Evolutionary conservation across 2,113 vertebrate genomes (phyloP).

Genomic region (Embiotoca jacksoni): DNA sequence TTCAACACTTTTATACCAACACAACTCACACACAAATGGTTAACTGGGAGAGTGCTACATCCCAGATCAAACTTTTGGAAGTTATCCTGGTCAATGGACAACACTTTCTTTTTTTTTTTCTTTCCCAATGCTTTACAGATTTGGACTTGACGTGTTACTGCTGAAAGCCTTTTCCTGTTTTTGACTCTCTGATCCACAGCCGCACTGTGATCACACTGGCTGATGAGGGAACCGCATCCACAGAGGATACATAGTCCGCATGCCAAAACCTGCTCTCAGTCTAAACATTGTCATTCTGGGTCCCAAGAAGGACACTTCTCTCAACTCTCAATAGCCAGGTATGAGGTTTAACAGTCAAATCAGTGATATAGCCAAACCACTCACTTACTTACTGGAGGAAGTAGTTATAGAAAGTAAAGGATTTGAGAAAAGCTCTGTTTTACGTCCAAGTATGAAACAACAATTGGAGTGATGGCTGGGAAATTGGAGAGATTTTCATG

Average conservation of each 20-base stretch:
- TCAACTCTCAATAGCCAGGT: constrained; percentile 51
- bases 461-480: constrained; percentile 50
- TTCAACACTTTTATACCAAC: constrained; percentile 10
- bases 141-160: constrained; percentile 42
- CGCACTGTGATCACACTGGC: constrained; percentile 31
- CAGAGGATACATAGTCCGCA: constrained; percentile 34
- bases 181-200: constrained; percentile 39
- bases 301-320: constrained; percentile 34
- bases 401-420: constrained; percentile 45
- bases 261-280: constrained; percentile 41
- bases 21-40: constrained; percentile 33
- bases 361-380: constrained; percentile 30
- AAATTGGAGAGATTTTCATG: constrained; percentile 53
- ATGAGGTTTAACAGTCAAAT: constrained; percentile 35
- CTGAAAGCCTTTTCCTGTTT: constrained; percentile 64
- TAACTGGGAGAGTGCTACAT: constrained; percentile 8
- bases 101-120: constrained; percentile 18
- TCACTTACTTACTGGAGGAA: constrained; percentile 49
- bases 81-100: constrained; percentile 40
- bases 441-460: constrained; percentile 63
- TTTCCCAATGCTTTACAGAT: constrained; percentile 43
- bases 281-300: constrained; percentile 51
- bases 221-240: constrained; percentile 33
- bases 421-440: constrained; percentile 58
- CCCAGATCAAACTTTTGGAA: constrained; percentile 10